Base-by-base conservation (phyloP, 2,888 invertebrate genomes). In the Eilema griseolum region DNA sequence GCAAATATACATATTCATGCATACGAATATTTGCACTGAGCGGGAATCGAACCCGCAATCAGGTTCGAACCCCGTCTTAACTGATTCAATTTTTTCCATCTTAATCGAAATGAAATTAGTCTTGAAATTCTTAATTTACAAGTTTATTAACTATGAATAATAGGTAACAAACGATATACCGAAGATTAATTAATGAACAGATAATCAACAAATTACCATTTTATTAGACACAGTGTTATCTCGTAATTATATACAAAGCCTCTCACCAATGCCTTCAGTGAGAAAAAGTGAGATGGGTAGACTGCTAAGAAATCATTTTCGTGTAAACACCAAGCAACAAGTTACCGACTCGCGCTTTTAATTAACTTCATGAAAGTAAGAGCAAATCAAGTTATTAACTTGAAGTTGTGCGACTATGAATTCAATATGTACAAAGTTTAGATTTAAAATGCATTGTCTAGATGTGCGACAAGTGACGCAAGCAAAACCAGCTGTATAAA, bases 401-500 rank as follows among this genome's bases (percentile, higher is more conserved):
- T 61, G 20, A n/a, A 28, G 16, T 26, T 33, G 10, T 24, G 37
- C 56, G 65, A 77, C 61, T 69, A 37, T 70, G 67, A 67, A 70
- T 61, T 24, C 41, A 37, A 75, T 69, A 10, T 0, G 0, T 24
- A 12, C 12, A 37, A n/a, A 12, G 11, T 71, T 62, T 75, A 37
- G 63, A 52, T 24, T 69, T 1, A 31, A 65, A 69, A 80, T 72
- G 7, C 33, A 71, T 71, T 60, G 66, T 71, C 63, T 23, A 59
- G 56, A 59, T 69, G 73, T 73, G 72, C 69, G 72, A 74, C 69
- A 73, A 33, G 74, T 76, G 74, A 75, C 69, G 76, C 71, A 69
- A 77, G 80, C 80, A 71, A 83, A 82, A 78, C 83, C 74, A 75
- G 74, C 87, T 88, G 88, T 76, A 67, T 75, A 87, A 88, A 88